phyloP scores from a whole-genome alignment of 2,797 vertebrate species.

The Premnoplex brunnescens region DNA sequence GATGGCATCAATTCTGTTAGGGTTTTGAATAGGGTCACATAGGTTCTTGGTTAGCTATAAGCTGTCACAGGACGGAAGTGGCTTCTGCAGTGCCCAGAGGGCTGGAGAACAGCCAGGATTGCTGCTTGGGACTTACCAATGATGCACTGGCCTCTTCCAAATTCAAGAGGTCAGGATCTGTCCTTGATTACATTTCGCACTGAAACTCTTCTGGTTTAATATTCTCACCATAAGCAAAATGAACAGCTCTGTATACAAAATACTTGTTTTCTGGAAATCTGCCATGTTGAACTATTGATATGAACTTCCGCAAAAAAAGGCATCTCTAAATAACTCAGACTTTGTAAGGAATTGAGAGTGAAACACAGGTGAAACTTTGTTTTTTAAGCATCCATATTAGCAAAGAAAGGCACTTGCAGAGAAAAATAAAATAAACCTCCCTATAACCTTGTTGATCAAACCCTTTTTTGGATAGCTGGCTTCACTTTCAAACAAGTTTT shows the following conservation, averaged over 20 bases:
- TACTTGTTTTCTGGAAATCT: background rate
- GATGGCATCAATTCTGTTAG: background rate
- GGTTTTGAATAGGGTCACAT: background rate
- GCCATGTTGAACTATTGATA: background rate
- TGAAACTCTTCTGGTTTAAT: background rate
- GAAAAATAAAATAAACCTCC: slow-evolving; percentile 20
- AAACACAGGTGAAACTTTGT: background rate
- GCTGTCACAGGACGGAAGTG: background rate
- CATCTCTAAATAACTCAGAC: background rate
- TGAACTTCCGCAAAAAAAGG: background rate
- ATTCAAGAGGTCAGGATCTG: background rate
- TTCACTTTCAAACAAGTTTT: slow-evolving; percentile 26
- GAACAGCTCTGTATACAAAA: background rate
- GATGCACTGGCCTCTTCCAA: background rate
- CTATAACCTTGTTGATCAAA: background rate
- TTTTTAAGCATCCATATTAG: background rate
- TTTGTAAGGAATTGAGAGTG: background rate
- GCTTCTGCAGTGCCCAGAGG: background rate
- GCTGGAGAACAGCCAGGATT: background rate
- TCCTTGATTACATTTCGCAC: background rate
- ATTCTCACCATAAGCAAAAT: background rate
- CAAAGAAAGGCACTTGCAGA: background rate
- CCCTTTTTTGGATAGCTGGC: background rate
- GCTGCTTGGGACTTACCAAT: background rate
- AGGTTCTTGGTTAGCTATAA: background rate